Base-by-base conservation (phyloP, 2,797 vertebrate species). In the Epinephelus coioides region DNA sequence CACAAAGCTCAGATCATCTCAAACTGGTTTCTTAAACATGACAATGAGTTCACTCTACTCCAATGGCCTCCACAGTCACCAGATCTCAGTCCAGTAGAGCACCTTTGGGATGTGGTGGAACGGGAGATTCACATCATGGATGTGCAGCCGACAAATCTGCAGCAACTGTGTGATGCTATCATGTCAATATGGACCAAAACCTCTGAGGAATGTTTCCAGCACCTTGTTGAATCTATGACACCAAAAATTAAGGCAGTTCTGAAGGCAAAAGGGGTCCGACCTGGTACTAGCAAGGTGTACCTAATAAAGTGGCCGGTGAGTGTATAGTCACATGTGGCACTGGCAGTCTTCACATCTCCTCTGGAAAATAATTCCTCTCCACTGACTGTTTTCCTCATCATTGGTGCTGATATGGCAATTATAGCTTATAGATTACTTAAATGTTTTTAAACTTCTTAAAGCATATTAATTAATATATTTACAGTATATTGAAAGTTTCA, bases 131-230 rank as follows among this genome's bases (percentile, higher is more conserved):
- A 0, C 65, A 82, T 84, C 21, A 82, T 86, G 64, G 79, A 89
- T 83, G 82, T 90, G 86, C 76, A 90, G 76, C 86, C 69, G 49
- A 89, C 71, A 90, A 89, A 86, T 86, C 70, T 83, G 69, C 77
- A 76, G 50, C 73, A 86, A 85, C 75, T 68, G 62, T 0, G 5
- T 59, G 70, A 81, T 70, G 64, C 65, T 2, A 66, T 70, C 25
- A 53, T 78, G 43, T 67, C 43, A 67, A 73, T 64, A 12, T 43
- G 40, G 40, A 43, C 40, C 40, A 12, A 12, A 43, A 10, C 5
- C 5, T 30, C 27, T 27, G 27, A 30, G 27, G 5, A 30, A 5
- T 30, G 27, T 30, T 30, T 40, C 38, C 27, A 30, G 27, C 27
- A 30, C 27, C 5, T 30, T 30, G 27, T 30, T 30, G 27, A 30